Conservation (phyloP, 2,797 vertebrate species). For the Gymnocypris eckloni region DNA sequence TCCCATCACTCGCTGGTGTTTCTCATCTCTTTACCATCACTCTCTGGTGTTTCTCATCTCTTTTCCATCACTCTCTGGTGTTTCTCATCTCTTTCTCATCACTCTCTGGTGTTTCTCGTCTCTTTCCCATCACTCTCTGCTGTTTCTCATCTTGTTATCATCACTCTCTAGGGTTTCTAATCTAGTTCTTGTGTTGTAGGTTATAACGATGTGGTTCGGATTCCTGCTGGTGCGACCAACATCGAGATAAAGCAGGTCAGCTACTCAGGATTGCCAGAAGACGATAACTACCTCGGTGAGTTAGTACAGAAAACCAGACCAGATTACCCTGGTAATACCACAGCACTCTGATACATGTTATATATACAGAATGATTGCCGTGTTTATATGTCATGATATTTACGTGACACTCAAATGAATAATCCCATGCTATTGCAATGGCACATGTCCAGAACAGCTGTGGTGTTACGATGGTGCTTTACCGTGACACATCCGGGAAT, state of each 20-base stretch:
- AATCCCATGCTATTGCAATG: not conserved
- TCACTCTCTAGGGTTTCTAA: not conserved
- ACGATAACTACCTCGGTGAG: slow-evolving; percentile 98
- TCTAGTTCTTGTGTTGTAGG: slow-evolving; percentile 72
- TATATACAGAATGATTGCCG: not conserved
- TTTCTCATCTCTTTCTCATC: not conserved
- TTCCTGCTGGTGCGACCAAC: slow-evolving; percentile 94
- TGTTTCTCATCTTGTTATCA: not conserved
- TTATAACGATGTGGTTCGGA: slow-evolving; percentile 91
- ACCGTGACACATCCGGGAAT: not conserved
- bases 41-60: not conserved
- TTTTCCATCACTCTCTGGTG: not conserved
- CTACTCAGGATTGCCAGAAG: slow-evolving; percentile 93
- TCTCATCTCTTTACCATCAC: no score
- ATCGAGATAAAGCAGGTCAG: slow-evolving; percentile 94
- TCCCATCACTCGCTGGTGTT: not conserved
- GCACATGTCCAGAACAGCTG: not conserved
- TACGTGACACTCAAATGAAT: not conserved
- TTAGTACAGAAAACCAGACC: slow-evolving; percentile 1
- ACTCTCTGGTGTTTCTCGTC: not conserved
- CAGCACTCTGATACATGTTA: not conserved
- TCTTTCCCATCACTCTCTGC: not conserved
- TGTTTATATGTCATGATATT: not conserved
- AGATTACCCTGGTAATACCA: not conserved
- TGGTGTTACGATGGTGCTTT: not conserved